Conservation (phyloP, 2,113 vertebrate species). For the Apteryx mantelli region DNA sequence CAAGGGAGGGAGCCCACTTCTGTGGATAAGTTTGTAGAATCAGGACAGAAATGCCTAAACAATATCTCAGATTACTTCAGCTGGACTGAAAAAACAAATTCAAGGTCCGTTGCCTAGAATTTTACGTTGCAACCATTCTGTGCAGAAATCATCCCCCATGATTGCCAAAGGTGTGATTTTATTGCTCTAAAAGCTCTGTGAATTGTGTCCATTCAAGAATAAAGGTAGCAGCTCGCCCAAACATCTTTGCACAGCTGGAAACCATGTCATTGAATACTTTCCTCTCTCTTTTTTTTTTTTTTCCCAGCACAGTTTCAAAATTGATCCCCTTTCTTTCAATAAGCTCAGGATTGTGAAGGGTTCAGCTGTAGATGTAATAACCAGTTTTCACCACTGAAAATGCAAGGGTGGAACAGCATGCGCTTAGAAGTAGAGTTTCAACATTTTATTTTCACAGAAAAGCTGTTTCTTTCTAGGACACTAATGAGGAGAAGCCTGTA, state of each 20-base stretch:
- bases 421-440: conserved; percentile 29
- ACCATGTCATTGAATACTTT: conserved; percentile 55
- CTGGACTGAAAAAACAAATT: conserved; percentile 40
- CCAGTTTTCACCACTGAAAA: conserved; percentile 60
- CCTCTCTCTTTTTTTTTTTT: background rate
- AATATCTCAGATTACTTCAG: conserved; percentile 30
- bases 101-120: conserved; percentile 1
- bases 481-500: conserved; percentile 43
- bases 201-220: conserved; percentile 67
- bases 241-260: conserved; percentile 62
- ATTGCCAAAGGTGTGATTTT: conserved; percentile 68
- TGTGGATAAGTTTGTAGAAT: background rate
- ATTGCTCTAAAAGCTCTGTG: conserved; percentile 66
- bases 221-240: conserved; percentile 54
- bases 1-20: too few relatives aligned
- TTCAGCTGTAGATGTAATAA: conserved; percentile 52
- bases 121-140: background rate
- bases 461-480: conserved; percentile 14
- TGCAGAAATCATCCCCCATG: conserved; percentile 35
- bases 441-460: conserved; percentile 38
- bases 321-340: conserved; percentile 57
- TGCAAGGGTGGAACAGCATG: conserved; percentile 39
- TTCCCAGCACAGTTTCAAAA: conserved; percentile 58
- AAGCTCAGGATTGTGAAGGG: conserved; percentile 47
- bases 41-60: background rate